Conservation (phyloP, 30 jellyfish, hydroid and myxozoan species). For the Turritopsis dohrnii region DNA sequence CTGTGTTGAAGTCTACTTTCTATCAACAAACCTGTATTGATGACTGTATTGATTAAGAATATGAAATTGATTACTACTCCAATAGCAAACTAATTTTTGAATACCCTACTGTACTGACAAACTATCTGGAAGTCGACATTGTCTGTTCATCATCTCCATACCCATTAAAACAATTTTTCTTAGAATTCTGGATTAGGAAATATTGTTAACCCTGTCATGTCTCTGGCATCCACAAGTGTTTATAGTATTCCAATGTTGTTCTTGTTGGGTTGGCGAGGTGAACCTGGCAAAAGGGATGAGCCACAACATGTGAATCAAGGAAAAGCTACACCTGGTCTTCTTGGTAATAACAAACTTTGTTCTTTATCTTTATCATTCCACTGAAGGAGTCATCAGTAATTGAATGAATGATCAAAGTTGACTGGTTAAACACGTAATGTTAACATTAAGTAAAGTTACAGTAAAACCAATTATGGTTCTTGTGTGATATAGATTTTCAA, state of each 20-base stretch:
- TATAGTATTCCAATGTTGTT: conserved; percentile 97
- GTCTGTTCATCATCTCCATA: no score
- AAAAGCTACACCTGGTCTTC: conserved; percentile 97
- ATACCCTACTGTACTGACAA: no score
- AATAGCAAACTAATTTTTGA: no score
- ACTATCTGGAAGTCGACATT: no score
- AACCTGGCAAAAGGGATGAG: conserved; percentile 98
- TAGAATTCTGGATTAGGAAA: conserved; percentile 99
- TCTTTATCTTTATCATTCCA: no score
- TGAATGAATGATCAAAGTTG: background rate
- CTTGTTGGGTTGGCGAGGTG: conserved; percentile 99
- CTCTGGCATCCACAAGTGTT: conserved; percentile 97
- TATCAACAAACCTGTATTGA: background rate
- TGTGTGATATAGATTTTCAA: no score
- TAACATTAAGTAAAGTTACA: no score
- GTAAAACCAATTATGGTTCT: no score
- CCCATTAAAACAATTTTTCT: no score
- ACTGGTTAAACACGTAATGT: background rate
- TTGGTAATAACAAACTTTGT: conserved; percentile 47
- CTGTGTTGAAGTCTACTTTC: background rate
- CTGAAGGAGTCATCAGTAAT: no score
- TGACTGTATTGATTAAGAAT: background rate
- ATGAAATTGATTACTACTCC: no score
- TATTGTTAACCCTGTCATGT: conserved; percentile 95
- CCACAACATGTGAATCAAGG: conserved; percentile 99